These are phyloP conservation scores for Panorpa germanica DNA, from an alignment of 2,888 invertebrate species.

Conservation along the genomic window DNA sequence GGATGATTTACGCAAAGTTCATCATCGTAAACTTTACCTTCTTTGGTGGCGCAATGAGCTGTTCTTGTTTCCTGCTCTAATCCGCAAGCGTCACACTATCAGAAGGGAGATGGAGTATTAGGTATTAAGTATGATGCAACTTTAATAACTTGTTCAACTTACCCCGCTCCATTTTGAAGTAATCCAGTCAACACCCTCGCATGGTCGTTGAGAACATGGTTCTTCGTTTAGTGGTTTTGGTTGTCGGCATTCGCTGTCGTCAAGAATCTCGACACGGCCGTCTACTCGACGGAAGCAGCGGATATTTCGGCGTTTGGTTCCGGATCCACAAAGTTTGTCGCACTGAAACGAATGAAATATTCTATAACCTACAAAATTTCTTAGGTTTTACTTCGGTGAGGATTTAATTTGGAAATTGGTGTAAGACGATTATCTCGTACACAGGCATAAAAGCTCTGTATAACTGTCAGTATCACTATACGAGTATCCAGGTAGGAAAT, in stretches of 20 bases:
- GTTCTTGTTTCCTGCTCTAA: conserved; percentile 52
- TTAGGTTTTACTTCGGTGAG: neutral
- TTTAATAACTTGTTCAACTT: conserved; percentile 20
- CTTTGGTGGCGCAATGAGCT: conserved; percentile 52
- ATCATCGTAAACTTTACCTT: conserved; percentile 44
- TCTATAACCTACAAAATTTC: conserved; percentile 6
- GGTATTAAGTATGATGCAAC: conserved; percentile 1
- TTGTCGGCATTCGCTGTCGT: conserved; percentile 41
- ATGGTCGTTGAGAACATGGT: conserved; percentile 58
- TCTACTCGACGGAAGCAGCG: conserved; percentile 53
- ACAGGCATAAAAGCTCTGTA: too few species aligned
- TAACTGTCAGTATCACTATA: too few species aligned
- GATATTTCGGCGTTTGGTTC: conserved; percentile 61
- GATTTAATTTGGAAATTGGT: too few species aligned
- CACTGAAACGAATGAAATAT: conserved; percentile 34
- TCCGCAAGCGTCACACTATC: conserved; percentile 64
- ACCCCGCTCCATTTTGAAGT: conserved; percentile 77
- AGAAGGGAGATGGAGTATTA: conserved; percentile 9
- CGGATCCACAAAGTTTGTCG: conserved; percentile 78
- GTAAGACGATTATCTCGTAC: too few species aligned
- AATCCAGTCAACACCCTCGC: conserved; percentile 86
- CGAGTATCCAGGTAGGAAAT: too few species aligned
- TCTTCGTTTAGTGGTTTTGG: conserved; percentile 52
- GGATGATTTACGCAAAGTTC: conserved; percentile 45
- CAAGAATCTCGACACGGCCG: conserved; percentile 43